A percentile compares a stretch with the other conserved stretches of the same genome.
Evolutionary conservation across 2,797 vertebrate genomes (phyloP).

Genomic region (Taenioides sp.): DNA sequence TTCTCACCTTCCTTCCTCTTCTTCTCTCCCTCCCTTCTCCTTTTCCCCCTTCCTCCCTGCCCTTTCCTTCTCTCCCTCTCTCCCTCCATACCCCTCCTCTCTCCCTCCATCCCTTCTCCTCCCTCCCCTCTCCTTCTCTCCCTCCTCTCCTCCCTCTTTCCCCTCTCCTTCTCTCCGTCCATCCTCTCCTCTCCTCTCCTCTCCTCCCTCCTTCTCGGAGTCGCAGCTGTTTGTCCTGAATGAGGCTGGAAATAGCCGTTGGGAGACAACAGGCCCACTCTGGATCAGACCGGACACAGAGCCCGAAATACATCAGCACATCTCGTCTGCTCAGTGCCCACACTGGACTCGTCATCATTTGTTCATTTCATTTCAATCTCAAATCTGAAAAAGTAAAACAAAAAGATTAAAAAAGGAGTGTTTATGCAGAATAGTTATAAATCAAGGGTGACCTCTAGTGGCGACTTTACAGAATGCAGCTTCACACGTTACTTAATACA

Average conservation of each 20-base stretch:
- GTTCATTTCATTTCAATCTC: neutral
- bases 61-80: too few species aligned
- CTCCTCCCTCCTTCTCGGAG: too few species aligned
- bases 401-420: neutral
- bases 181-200: too few species aligned
- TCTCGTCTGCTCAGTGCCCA: too few species aligned
- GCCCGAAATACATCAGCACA: neutral
- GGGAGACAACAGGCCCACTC: constrained; percentile 71
- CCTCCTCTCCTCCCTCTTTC: too few species aligned
- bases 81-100: too few species aligned
- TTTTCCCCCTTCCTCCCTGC: too few species aligned
- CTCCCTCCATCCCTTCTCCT: too few species aligned
- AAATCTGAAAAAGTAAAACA: neutral
- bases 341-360: neutral
- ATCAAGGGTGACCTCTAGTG: neutral
- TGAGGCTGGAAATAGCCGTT: constrained; percentile 77
- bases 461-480: neutral
- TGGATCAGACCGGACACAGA: constrained; percentile 42
- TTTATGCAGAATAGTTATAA: neutral
- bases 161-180: too few species aligned
- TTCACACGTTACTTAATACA: neutral
- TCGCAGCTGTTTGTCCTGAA: constrained; percentile 72
- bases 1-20: too few species aligned
- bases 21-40: too few species aligned
- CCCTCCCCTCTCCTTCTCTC: too few species aligned